A percentile compares a stretch with the other conserved stretches of the same genome.
Evolutionary conservation across 2,797 vertebrate species (phyloP).

Genomic region (Gadopsis bispinosus): DNA sequence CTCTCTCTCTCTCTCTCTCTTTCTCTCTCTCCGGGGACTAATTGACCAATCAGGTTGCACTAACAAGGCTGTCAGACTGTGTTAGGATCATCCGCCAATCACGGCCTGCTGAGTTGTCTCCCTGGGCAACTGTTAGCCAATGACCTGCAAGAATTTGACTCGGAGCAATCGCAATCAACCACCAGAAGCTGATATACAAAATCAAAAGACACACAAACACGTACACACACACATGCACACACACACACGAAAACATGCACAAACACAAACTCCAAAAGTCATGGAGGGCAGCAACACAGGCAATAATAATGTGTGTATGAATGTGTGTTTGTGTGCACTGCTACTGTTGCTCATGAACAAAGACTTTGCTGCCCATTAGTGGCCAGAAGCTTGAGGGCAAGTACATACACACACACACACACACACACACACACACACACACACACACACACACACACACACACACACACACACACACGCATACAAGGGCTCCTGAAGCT

Average conservation of each 20-base stretch:
- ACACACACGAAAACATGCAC: slow-evolving; percentile 8
- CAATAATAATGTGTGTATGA: slow-evolving; percentile 2
- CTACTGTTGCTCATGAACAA: slow-evolving; percentile 70
- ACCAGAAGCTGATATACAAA: slow-evolving; percentile 64
- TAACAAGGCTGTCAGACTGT: slow-evolving; percentile 81
- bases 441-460: slow-evolving; percentile 31
- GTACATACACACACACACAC: slow-evolving; percentile 32
- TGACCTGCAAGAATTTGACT: slow-evolving; percentile 82
- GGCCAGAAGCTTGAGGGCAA: slow-evolving; percentile 71
- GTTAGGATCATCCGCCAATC: slow-evolving; percentile 81
- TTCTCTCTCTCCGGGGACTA: slow-evolving; percentile 68
- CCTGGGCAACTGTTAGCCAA: slow-evolving; percentile 84
- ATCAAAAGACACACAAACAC: slow-evolving; percentile 32
- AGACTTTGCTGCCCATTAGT: slow-evolving; percentile 76
- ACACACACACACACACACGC: slow-evolving; percentile 25
- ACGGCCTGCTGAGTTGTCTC: slow-evolving; percentile 75
- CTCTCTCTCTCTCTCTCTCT: neutral
- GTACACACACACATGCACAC: slow-evolving; percentile 21
- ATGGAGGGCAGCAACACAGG: slow-evolving; percentile 16
- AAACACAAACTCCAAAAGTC: slow-evolving; percentile 37
- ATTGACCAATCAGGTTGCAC: slow-evolving; percentile 86
- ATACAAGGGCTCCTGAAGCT: slow-evolving; percentile 33
- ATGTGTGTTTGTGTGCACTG: slow-evolving; percentile 32
- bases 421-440: slow-evolving; percentile 35
- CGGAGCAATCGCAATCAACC: slow-evolving; percentile 62